Conservation (phyloP, 2,888 invertebrate species). For the Caenorhabditis sinica region DNA sequence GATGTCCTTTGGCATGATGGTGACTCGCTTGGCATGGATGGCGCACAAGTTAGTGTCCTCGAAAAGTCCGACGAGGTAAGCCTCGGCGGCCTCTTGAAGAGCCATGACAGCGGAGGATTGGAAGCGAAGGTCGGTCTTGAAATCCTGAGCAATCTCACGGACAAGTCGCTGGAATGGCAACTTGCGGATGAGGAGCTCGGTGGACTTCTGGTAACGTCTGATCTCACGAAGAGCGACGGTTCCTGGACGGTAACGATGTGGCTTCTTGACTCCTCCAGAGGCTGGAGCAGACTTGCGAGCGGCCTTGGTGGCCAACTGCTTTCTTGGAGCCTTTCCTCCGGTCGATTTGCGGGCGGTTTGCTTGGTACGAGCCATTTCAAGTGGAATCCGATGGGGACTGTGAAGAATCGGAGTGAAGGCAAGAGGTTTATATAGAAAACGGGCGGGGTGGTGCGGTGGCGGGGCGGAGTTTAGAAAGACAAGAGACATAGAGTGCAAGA, state of each 20-base stretch:
- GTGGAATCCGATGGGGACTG: constrained; percentile 15
- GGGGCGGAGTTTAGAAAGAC: not conserved
- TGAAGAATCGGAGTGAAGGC: not conserved
- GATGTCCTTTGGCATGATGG: constrained; percentile 98
- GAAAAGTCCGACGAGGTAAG: constrained; percentile 94
- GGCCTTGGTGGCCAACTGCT: constrained; percentile 80
- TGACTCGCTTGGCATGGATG: constrained; percentile 96
- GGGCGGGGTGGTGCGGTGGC: constrained; percentile 2
- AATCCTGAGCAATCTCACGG: constrained; percentile 73
- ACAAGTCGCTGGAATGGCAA: constrained; percentile 74
- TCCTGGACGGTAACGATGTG: constrained; percentile 96
- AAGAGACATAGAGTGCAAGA: not conserved
- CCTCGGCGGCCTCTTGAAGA: constrained; percentile 89
- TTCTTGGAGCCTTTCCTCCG: constrained; percentile 77
- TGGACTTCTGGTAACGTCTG: constrained; percentile 96
- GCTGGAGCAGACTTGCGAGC: constrained; percentile 60
- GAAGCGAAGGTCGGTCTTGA: constrained; percentile 75
- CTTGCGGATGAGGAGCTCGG: constrained; percentile 84
- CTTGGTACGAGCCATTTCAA: constrained; percentile 76
- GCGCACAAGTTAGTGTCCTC: constrained; percentile 97
- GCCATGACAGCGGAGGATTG: constrained; percentile 71
- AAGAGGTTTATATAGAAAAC: not conserved
- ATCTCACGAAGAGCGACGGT: constrained; percentile 97
- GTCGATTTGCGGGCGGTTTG: constrained; percentile 77
- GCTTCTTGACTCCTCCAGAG: constrained; percentile 91